Evolutionary conservation across 1,140 invertebrate species (phyloP).

Genomic region (Cotesia glomerata): DNA sequence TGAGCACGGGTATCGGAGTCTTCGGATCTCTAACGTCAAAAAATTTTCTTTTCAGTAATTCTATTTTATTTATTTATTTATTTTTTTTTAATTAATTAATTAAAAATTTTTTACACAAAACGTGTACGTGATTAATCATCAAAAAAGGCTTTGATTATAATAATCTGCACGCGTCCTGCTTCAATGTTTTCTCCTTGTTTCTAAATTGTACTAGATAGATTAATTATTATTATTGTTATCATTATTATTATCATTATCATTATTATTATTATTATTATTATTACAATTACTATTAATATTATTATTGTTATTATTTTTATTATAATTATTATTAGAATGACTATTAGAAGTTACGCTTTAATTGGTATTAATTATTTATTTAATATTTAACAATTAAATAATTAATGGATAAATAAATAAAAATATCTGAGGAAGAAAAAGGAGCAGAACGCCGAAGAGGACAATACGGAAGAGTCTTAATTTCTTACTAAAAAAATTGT

Average conservation of each 20-base stretch:
- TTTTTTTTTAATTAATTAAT: background rate
- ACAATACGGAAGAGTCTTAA: background rate
- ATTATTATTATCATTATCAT: background rate
- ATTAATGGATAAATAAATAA: background rate
- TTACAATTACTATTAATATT: background rate
- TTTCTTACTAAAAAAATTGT: constrained; percentile 17
- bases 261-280: too few species aligned
- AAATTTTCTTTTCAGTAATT: background rate
- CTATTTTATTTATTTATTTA: background rate
- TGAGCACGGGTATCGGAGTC: constrained; percentile 15
- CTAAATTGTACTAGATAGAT: background rate
- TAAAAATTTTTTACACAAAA: background rate
- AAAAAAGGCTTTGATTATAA: background rate
- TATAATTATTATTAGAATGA: background rate
- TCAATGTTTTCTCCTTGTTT: constrained; percentile 12
- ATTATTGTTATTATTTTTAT: background rate
- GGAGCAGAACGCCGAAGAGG: constrained; percentile 18
- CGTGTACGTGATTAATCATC: background rate
- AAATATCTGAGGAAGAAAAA: background rate
- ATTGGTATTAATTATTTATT: constrained; percentile 7
- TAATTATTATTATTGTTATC: background rate
- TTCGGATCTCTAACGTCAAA: too few species aligned
- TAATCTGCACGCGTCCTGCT: constrained; percentile 16
- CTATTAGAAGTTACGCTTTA: constrained; percentile 1
- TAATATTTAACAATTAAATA: background rate